Evolutionary conservation across 2,113 vertebrate genomes (phyloP).

Genomic region (Bettongia penicillata): DNA sequence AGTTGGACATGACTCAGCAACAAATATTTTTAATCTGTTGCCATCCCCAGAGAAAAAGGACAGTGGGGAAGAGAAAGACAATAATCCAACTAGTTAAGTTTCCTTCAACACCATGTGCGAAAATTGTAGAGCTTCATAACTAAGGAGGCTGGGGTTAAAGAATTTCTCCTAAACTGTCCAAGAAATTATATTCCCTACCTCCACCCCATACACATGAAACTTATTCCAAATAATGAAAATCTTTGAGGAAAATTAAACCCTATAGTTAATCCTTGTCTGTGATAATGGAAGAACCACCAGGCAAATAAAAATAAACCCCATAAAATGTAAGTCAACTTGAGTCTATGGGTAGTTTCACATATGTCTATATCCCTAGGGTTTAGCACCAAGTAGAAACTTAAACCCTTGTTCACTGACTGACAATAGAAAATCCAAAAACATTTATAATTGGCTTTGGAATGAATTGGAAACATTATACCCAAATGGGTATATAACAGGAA

Average conservation of each 20-base stretch:
- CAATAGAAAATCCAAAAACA: neutral
- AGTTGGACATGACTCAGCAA: too few species aligned
- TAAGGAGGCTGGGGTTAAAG: neutral
- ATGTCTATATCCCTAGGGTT: neutral
- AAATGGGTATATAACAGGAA: neutral
- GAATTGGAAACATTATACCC: neutral
- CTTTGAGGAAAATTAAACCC: neutral
- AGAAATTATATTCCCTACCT: neutral
- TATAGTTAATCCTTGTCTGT: neutral
- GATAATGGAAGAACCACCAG: neutral
- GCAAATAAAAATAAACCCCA: neutral
- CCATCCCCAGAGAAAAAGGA: neutral
- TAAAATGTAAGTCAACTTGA: neutral
- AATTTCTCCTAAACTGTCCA: neutral
- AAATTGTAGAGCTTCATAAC: conserved; percentile 10
- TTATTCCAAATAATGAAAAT: conserved; percentile 19
- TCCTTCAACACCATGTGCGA: neutral
- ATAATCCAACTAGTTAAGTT: neutral
- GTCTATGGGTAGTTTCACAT: neutral
- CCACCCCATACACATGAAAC: conserved; percentile 7
- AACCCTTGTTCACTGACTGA: neutral
- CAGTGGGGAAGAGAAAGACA: neutral
- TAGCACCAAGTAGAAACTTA: neutral
- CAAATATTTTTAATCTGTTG: neutral
- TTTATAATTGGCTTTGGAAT: neutral